Base-by-base conservation (phyloP, 2,797 vertebrate species). In the Mormyrus hasselquistii region DNA sequence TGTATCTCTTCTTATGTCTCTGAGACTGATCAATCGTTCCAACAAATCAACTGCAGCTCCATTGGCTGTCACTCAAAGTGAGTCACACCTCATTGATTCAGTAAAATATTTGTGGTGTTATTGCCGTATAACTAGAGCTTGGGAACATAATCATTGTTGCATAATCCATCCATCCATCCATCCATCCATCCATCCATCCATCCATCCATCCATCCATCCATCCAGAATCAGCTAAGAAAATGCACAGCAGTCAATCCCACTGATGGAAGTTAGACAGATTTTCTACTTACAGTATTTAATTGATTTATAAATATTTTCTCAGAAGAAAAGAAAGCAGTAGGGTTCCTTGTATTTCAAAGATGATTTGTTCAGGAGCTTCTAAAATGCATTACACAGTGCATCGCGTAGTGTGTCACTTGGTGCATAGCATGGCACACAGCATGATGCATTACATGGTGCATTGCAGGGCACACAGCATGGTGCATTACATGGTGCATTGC, bases 1-100 rank as follows among this genome's bases (percentile, higher is more conserved):
- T n/a, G 14, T 25, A 47, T 89, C 65, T 55, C 86, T 12, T 38
- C 9, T 89, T 14, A 89, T 89, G 38, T 87, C 34, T 87, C n/a
- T 14, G 19, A 87, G 55, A 52, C 82, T 89, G 86, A 25, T 22
- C 22, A 47, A 4, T 12, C 4, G 25, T 52, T 44, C 73, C 29
- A n/a, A 1, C n/a, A 65, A 87, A 38, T 87, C 85, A 89, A n/a
- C 41, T 34, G n/a, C 9, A 38, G 12, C 34, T 87, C 16, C 10
- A 12, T 0, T 14, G 16, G 85, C 7, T 86, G 5, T 55, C 10
- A 14, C 73, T n/a, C 38, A 79, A 79, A 79, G 34, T 44, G 14
- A 44, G 38, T 19, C 38, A 44, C 38, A 79, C 73, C n/a, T 44
- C 38, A 79, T 19, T 76, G 38, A 7, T 44, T 41, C 44, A 79